These are phyloP conservation scores for Otus sunia DNA, from an alignment of 2,113 vertebrate genomes.

Conservation along the genomic window DNA sequence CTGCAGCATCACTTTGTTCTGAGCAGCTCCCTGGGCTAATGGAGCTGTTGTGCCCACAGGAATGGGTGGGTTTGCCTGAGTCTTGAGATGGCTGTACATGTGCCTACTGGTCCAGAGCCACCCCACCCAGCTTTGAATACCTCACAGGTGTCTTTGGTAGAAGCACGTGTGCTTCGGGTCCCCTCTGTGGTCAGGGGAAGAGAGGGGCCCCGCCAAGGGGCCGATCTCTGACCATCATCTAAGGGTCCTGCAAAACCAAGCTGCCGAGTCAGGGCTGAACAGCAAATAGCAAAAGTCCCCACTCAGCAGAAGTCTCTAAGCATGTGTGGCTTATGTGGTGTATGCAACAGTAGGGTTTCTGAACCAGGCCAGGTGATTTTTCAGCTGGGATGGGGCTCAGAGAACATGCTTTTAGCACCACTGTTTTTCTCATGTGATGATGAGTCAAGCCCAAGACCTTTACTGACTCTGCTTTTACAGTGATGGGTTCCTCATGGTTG, in stretches of 20 bases:
- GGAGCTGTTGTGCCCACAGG: neutral
- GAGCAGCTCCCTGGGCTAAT: neutral
- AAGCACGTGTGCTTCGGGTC: neutral
- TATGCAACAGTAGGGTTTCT: neutral
- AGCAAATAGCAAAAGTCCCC: neutral
- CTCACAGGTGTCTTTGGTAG: neutral
- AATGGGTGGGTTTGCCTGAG: fast-evolving
- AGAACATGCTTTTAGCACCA: neutral
- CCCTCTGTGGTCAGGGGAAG: neutral
- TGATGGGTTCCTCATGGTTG: neutral
- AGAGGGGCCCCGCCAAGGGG: neutral
- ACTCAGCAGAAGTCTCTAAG: neutral
- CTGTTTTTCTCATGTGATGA: neutral
- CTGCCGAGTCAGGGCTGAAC: neutral
- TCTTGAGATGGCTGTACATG: neutral
- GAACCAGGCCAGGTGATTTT: neutral
- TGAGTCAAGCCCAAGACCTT: neutral
- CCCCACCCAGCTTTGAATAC: too few species aligned
- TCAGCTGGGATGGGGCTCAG: neutral
- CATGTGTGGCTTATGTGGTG: fast-evolving
- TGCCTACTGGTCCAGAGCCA: neutral
- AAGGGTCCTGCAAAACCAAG: neutral
- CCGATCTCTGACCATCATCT: neutral
- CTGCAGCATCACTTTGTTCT: neutral
- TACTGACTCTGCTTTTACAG: neutral